Conservation (phyloP, 2,113 vertebrate genomes). For the Prochilodus magdalenae region DNA sequence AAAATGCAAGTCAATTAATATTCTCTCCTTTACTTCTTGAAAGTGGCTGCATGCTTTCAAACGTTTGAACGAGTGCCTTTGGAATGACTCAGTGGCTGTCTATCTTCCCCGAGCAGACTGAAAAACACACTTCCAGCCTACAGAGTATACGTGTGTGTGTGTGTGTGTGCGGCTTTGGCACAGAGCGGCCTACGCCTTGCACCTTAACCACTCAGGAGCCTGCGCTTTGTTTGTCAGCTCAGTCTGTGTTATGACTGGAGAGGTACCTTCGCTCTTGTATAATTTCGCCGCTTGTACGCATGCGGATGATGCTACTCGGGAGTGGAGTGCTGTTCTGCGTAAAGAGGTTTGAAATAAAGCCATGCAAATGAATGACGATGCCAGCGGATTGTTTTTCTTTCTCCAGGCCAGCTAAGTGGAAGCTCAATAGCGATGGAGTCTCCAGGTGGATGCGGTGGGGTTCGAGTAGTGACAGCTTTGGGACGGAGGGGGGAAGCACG, state of each 20-base stretch:
- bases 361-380: slow-evolving; percentile 15
- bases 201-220: neutral
- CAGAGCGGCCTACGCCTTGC: neutral
- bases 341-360: neutral
- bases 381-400: slow-evolving; percentile 12
- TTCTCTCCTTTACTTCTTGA: slow-evolving; percentile 26
- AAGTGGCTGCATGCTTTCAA: slow-evolving; percentile 29
- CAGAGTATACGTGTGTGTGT: neutral
- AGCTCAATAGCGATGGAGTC: slow-evolving; percentile 7
- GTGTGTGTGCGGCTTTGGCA: neutral
- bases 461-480: neutral
- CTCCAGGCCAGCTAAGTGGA: neutral
- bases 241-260: neutral
- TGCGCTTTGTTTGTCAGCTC: neutral
- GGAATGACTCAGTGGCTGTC: slow-evolving; percentile 9
- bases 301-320: neutral
- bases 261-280: neutral
- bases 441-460: slow-evolving; percentile 17
- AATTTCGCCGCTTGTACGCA: neutral
- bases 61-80: slow-evolving; percentile 26
- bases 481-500: slow-evolving; percentile 17
- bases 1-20: slow-evolving; percentile 24
- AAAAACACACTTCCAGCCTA: slow-evolving; percentile 6
- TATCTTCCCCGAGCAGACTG: slow-evolving; percentile 44
- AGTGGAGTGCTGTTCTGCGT: neutral